phyloP scores from a whole-genome alignment of 92 coral and sea anemone genomes.

The Siderastrea siderea region DNA sequence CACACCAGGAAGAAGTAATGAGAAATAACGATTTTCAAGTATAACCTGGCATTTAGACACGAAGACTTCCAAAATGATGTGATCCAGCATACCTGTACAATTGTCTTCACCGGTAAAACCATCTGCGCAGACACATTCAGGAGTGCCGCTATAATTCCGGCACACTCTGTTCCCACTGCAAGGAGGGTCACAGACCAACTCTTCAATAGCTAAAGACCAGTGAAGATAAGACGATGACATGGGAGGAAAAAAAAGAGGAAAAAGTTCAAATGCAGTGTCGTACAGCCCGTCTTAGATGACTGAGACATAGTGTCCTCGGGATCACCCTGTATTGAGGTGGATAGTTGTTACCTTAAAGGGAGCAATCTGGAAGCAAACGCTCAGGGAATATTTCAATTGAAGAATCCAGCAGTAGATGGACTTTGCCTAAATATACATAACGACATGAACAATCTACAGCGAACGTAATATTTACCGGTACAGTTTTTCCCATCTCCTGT shows the following conservation, averaged over 20 bases:
- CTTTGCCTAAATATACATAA: no score
- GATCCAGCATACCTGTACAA: constrained; percentile 33
- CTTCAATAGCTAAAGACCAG: not conserved
- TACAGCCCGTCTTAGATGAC: no score
- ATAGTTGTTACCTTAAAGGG: no score
- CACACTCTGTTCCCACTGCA: constrained; percentile 52
- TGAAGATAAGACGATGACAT: not conserved
- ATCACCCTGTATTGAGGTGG: no score
- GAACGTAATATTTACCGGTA: constrained; percentile 8
- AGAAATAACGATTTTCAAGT: no score
- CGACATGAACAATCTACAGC: no score
- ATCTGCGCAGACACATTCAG: constrained; percentile 37
- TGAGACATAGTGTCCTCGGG: no score
- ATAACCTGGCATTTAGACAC: no score
- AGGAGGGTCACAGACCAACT: constrained; percentile 21
- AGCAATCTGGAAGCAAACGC: no score
- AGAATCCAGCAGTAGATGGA: no score
- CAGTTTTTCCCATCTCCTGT: constrained; percentile 60
- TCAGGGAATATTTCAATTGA: no score
- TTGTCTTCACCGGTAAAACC: constrained; percentile 58
- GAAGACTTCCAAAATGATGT: not conserved
- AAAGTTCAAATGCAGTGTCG: not conserved
- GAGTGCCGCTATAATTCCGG: constrained; percentile 46
- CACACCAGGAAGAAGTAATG: not conserved
- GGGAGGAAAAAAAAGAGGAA: not conserved